These are phyloP conservation scores for Eubasilissa splendida DNA, from an alignment of 2,888 invertebrate genomes.

Conservation along the genomic window DNA sequence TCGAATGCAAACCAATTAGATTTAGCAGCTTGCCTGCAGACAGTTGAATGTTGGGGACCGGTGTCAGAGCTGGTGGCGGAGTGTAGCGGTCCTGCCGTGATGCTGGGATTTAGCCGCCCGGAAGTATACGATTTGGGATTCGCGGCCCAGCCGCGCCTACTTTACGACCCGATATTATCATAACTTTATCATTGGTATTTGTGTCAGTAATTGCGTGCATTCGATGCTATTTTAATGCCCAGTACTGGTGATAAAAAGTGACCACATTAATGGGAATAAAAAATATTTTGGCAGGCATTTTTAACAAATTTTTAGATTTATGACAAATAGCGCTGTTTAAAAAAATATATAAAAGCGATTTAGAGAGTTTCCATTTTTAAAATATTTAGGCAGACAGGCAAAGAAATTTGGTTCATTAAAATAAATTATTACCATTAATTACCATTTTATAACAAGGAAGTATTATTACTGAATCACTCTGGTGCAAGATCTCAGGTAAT, in stretches of 20 bases:
- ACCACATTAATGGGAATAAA: not conserved
- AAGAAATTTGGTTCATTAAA: no score
- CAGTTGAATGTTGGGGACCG: not conserved
- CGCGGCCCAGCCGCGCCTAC: slow-evolving; percentile 48
- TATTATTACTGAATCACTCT: no score
- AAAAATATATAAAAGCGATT: no score
- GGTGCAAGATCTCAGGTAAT: no score
- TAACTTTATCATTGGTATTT: slow-evolving; percentile 60
- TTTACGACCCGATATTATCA: slow-evolving; percentile 59
- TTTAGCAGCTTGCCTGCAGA: not conserved
- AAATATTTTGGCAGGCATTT: not conserved
- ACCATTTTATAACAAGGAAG: no score
- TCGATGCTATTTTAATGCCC: slow-evolving; percentile 55
- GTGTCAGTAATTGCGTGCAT: slow-evolving; percentile 56
- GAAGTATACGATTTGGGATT: slow-evolving; percentile 47
- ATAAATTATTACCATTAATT: no score
- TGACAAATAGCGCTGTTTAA: no score
- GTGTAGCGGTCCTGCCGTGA: not conserved
- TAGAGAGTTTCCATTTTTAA: no score
- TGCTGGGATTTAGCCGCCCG: slow-evolving; percentile 51
- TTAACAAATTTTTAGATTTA: no score
- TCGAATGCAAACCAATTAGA: slow-evolving; percentile 1
- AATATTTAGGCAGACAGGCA: no score
- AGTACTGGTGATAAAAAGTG: slow-evolving; percentile 11
- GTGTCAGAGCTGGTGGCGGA: not conserved